Evolutionary conservation across 1,140 invertebrate species (phyloP).

Genomic region (Brachionus rotundiformis): DNA sequence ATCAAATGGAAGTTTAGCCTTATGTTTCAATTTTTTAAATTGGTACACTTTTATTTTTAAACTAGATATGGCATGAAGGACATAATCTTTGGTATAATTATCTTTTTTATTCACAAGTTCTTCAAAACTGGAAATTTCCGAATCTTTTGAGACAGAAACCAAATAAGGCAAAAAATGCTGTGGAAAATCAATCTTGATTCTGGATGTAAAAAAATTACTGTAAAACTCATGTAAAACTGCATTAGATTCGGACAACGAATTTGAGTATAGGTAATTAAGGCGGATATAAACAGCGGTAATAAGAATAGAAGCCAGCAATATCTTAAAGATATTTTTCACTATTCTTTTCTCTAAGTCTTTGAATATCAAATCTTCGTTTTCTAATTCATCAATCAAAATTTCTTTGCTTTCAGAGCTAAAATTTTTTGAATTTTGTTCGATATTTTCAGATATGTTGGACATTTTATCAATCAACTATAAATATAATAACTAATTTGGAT

Average conservation of each 20-base stretch:
- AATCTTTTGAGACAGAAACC: background rate
- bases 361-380: background rate
- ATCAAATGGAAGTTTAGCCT: conserved; percentile 16
- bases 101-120: background rate
- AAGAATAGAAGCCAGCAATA: background rate
- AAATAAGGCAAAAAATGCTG: background rate
- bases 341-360: conserved; percentile 5
- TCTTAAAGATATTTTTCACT: background rate
- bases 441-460: background rate
- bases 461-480: background rate
- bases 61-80: background rate
- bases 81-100: background rate
- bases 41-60: background rate
- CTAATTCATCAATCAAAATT: background rate
- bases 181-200: background rate
- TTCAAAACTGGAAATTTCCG: background rate
- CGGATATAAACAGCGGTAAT: background rate
- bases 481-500: no score
- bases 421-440: background rate
- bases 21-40: background rate
- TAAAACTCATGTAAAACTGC: background rate
- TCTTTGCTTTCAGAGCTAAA: background rate
- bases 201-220: background rate
- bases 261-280: background rate
- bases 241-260: background rate